phyloP scores from a whole-genome alignment of 2,888 invertebrate species.

The Heliconius hortense region DNA sequence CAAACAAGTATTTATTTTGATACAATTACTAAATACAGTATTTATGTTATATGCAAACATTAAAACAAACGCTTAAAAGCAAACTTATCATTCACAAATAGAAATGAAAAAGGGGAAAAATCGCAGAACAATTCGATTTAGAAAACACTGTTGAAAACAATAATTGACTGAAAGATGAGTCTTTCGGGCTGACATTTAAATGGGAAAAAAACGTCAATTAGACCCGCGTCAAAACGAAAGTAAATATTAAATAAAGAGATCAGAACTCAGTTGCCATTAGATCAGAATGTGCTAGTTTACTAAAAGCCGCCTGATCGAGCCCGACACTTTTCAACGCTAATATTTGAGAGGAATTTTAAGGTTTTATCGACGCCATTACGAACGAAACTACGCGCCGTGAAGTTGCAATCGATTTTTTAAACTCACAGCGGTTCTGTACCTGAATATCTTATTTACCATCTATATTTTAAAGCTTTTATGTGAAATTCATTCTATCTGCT shows the following conservation, averaged over 20 bases:
- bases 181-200: slow-evolving; percentile 40
- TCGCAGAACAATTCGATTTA: slow-evolving; percentile 28
- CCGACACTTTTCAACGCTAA: slow-evolving; percentile 55
- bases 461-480: slow-evolving; percentile 1
- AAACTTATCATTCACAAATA: not conserved
- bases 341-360: slow-evolving; percentile 52
- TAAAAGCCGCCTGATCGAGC: slow-evolving; percentile 51
- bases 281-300: slow-evolving; percentile 38
- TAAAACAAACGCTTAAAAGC: not conserved
- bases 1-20: no score
- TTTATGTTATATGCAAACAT: not conserved
- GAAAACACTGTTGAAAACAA: slow-evolving; percentile 31
- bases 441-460: slow-evolving; percentile 19
- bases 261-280: slow-evolving; percentile 31
- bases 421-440: slow-evolving; percentile 8
- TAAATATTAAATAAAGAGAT: slow-evolving; percentile 38
- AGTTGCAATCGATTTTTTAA: slow-evolving; percentile 21
- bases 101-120: slow-evolving; percentile 1
- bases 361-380: slow-evolving; percentile 48
- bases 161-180: slow-evolving; percentile 38
- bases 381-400: slow-evolving; percentile 27
- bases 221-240: slow-evolving; percentile 40
- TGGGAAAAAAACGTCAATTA: slow-evolving; percentile 40
- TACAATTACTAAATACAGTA: not conserved
- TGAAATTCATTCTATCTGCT: not conserved